Evolutionary conservation across 2,888 invertebrate genomes (phyloP).

Genomic region (Hipparchia sbordonii): DNA sequence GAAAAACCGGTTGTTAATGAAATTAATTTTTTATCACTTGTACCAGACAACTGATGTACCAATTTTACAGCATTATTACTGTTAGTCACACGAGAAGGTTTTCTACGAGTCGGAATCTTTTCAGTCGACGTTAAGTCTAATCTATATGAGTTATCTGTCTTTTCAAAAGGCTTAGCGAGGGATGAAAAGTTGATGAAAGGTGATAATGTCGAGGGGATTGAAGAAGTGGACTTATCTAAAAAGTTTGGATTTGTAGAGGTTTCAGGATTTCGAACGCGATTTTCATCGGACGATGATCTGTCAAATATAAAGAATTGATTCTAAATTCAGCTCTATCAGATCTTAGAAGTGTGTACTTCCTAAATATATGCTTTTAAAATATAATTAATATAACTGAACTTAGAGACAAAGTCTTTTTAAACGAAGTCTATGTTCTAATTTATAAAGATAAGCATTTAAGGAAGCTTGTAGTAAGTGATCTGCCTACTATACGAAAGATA

Average conservation of each 20-base stretch:
- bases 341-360: too few species aligned
- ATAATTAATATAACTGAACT: slow-evolving; percentile 9
- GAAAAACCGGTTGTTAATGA: slow-evolving; percentile 79
- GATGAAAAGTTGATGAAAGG: slow-evolving; percentile 70
- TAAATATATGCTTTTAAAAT: too few species aligned
- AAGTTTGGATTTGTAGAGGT: slow-evolving; percentile 74
- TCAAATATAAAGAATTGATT: slow-evolving; percentile 79
- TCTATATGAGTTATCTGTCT: slow-evolving; percentile 71
- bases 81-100: slow-evolving; percentile 62
- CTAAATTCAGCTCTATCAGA: slow-evolving; percentile 66
- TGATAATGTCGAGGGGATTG: slow-evolving; percentile 56
- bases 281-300: slow-evolving; percentile 82
- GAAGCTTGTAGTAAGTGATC: slow-evolving; percentile 26
- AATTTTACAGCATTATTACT: slow-evolving; percentile 59
- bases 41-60: slow-evolving; percentile 53
- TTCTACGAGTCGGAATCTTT: slow-evolving; percentile 56
- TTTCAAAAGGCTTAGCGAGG: slow-evolving; percentile 78
- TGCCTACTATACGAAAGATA: slow-evolving; percentile 50
- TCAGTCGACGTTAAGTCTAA: slow-evolving; percentile 65
- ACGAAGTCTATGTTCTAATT: background rate
- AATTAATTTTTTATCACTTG: slow-evolving; percentile 63
- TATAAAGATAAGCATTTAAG: background rate
- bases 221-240: slow-evolving; percentile 59
- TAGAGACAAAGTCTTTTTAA: slow-evolving; percentile 11
- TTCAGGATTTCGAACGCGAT: slow-evolving; percentile 63